Evolutionary conservation across 2,113 vertebrate genomes (phyloP), one percentile per base, ranked within the genome.

Genomic region (Syngnathus typhle): DNA sequence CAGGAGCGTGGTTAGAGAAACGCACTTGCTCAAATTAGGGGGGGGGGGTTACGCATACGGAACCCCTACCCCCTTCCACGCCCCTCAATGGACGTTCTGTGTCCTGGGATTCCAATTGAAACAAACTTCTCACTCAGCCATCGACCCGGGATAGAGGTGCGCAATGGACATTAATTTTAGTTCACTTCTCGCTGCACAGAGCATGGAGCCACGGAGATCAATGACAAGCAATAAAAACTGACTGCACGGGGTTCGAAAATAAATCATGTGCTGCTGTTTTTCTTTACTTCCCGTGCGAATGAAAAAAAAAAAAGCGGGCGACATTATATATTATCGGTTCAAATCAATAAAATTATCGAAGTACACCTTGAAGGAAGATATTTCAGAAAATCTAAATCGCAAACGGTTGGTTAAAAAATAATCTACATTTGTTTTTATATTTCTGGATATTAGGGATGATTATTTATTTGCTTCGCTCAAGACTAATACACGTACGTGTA

Each of bases 141-240:
- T 98, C 94, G 96, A 98, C 95, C 93, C 74, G 41, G 89, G 87
- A 92, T 32, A 55, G 70, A 74, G 71, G 76, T 78, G 84, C 95
- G 93, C 94, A 97, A 95, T 92, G 93, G 94, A 97, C 94, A 95
- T 98, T 97, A 94, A 98, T 96, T 98, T 98, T 94, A 94, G 93
- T 95, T 95, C 94, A 96, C 93, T 94, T 95, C 92, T 96, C 90
- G 93, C 93, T 94, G 94, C 92, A 93, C 94, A 93, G 41, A 16
- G 61, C 23, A 44, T 3, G 41, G 65, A 60, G 62, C 11, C 6
- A 47, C 49, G 21, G 80, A 77, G 93, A 98, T 98, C 96, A 98
- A 96, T 96, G 94, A 91, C 82, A 92, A 93, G 93, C 93, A 95
- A 95, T 95, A 96, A 94, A 93, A 96, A 92, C 93, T 94, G 94